Base-by-base conservation (phyloP, 53 echinoderm and acorn worm genomes). In the Crossaster papposus region DNA sequence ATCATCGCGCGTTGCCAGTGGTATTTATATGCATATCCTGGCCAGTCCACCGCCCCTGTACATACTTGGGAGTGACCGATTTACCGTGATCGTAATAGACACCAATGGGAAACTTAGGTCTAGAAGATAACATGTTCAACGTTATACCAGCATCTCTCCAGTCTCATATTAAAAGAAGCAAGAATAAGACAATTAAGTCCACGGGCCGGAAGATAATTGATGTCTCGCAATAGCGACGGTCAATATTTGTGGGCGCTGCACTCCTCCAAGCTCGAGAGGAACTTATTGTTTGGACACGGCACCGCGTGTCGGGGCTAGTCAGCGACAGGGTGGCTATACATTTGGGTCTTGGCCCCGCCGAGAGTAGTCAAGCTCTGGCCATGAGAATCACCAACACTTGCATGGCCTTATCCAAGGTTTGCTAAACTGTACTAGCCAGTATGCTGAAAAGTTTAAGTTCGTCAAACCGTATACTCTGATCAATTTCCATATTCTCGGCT, bases 191-290 rank as follows among this genome's bases (percentile, higher is more conserved):
- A 68, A 68, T 68, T 62, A 62, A 68, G 22, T 28, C 11, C 24
- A 14, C 35, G 75, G 35, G 36, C 6, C 26, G 20, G 62, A 51
- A 20, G 65, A 65, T 68, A 83, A 37, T 70, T 70, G 70, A 70
- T 83, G 83, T 83, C 24, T 83, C 44, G 13, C 70, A 50, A 70
- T 65, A 82, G 9, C 5, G 34, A 36, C n/a, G 65, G 83, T 83
- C 83, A 83, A 83, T 83, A 83, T 83, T 83, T 36, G n/a, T n/a
- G 70, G 38, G 34, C 83, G 28, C 32, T 44, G 44, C 20, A 22
- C 28, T 44, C 22, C 28, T 44, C 22, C 24, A 63, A 36, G 58
- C 50, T 81, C 33, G 64, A 81, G 64, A 64, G 81, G 81, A 24
- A 44, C 70, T 29, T n/a, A 13, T 30, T 70, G 31, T 50, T 82